These are phyloP conservation scores for Ifrita kowaldi DNA, from an alignment of 2,113 vertebrate genomes.

Conservation along the genomic window DNA sequence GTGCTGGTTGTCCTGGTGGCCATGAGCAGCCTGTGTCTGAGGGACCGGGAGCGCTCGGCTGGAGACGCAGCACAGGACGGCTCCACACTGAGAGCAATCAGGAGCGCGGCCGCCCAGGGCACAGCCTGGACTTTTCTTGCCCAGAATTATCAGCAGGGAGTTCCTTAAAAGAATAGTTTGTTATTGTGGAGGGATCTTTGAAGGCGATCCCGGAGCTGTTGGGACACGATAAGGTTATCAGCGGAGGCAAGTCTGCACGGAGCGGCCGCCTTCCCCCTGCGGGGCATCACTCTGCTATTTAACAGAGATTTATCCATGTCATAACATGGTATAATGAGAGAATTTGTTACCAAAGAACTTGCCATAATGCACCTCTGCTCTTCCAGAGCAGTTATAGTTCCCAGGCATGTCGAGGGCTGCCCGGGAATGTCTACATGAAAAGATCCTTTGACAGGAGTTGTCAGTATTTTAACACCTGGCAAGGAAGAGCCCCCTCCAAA, in stretches of 20 bases:
- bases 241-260: constrained; percentile 45
- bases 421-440: constrained; percentile 74
- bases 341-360: constrained; percentile 60
- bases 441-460: constrained; percentile 63
- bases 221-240: constrained; percentile 62
- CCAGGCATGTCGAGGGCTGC: constrained; percentile 68
- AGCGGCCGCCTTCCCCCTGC: constrained; percentile 41
- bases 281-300: constrained; percentile 53
- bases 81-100: accelerated
- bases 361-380: constrained; percentile 56
- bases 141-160: neutral
- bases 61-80: accelerated
- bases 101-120: accelerated
- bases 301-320: constrained; percentile 71
- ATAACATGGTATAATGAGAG: constrained; percentile 73
- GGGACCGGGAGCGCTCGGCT: accelerated
- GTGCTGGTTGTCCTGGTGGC: accelerated
- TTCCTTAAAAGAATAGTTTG: constrained; percentile 25
- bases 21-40: accelerated
- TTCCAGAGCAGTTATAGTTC: constrained; percentile 58
- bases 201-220: constrained; percentile 57
- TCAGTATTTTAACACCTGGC: constrained; percentile 67
- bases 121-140: neutral
- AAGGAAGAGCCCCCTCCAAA: constrained; percentile 28
- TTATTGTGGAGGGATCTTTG: constrained; percentile 51